Evolutionary conservation across 2,797 vertebrate genomes (phyloP), one percentile per base, ranked within the genome.

Genomic region (Semaprochilodus insignis): DNA sequence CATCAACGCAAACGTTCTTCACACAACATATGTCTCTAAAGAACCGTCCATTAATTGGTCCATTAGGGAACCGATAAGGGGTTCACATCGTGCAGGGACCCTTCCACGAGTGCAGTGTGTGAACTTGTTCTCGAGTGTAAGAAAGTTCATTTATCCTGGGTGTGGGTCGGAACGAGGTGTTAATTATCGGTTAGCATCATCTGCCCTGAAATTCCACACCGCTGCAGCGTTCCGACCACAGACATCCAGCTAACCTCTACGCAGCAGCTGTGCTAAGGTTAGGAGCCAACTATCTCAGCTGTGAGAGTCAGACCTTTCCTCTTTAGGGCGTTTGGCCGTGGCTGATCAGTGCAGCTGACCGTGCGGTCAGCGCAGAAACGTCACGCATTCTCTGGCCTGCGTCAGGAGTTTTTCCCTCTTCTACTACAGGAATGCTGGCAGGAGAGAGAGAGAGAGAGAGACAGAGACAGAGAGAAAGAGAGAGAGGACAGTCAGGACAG

Each of bases 331-430:
- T 65, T 40, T 3, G 15, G 60, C 70, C 51, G 72, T 60, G 77
- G 36, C 82, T 15, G 60, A 79, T 55, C n/a, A 59, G 60, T 83
- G 81, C 81, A 83, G 85, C 80, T 78, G 78, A 77, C 77, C 54
- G 16, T 15, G 19, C 36, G 48, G 83, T 78, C 60, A 15, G 83
- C 63, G 34, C 70, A 77, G 59, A 40, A 44, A 83, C 78, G 70
- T 86, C 81, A 77, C 65, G 34, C 78, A 84, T 83, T 81, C 67
- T 62, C 81, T 59, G 36, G 78, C 75, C 74, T 81, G 78, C 80
- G 85, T 86, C 81, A 86, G 69, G 81, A 86, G 80, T 73, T 77
- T 83, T 81, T 83, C 77, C 81, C n/a, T 60, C 81, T 71, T 77
- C 73, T 81, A 78, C 85, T 25, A 59, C 66, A 74, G 81, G 81